Percentiles rank a stretch among this genome's conserved stretches.
Evolutionary conservation across 2,113 vertebrate genomes (phyloP).

Genomic region (Brienomyrus longianalis): DNA sequence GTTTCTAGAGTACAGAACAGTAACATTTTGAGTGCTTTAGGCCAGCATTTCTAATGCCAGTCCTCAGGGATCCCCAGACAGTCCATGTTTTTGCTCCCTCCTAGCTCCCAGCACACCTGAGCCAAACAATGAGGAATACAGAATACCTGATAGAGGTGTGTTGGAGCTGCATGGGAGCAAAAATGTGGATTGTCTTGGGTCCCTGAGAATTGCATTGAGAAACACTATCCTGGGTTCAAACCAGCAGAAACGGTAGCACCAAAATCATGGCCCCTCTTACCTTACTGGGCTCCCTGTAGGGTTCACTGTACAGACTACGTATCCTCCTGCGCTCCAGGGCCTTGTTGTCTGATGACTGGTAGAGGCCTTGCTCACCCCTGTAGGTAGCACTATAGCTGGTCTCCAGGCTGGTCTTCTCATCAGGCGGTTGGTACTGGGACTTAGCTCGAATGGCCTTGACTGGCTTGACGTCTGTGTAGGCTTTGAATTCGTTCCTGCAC

Average conservation of each 20-base stretch:
- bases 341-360: conserved; percentile 70
- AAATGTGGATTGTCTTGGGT: not conserved
- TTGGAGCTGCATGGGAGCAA: not conserved
- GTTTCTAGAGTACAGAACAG: not conserved
- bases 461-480: conserved; percentile 82
- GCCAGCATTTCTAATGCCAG: not conserved
- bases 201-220: not conserved
- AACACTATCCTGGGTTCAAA: not conserved
- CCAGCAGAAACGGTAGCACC: not conserved
- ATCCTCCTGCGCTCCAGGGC: conserved; percentile 81
- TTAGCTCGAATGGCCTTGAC: conserved; percentile 78
- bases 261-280: conserved; percentile 55
- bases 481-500: conserved; percentile 84
- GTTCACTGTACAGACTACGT: conserved; percentile 90
- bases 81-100: not conserved
- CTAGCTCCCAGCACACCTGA: not conserved
- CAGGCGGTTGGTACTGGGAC: conserved; percentile 81
- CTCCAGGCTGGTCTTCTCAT: conserved; percentile 74
- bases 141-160: not conserved
- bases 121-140: not conserved
- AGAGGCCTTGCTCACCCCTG: conserved; percentile 71
- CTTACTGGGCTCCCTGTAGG: conserved; percentile 75
- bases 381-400: conserved; percentile 91
- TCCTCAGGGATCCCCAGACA: not conserved
- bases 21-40: not conserved